phyloP scores from a whole-genome alignment of 2,797 vertebrate genomes.

The Anabacerthia variegaticeps region DNA sequence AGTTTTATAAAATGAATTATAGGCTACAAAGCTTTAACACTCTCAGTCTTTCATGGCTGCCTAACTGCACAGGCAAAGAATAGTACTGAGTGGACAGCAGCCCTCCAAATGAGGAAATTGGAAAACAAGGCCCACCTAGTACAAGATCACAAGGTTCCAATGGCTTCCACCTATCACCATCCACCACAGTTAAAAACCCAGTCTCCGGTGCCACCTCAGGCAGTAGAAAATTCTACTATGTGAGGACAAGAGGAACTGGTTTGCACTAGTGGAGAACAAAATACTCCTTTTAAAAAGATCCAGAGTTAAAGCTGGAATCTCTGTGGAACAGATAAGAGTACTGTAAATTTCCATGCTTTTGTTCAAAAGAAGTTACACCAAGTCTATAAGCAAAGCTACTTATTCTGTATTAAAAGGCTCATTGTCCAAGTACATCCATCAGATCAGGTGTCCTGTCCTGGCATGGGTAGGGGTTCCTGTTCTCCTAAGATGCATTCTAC shows the following conservation, averaged over 20 bases:
- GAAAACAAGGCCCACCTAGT: not conserved
- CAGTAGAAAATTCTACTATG: not conserved
- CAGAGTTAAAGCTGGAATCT: not conserved
- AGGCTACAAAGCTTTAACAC: not conserved
- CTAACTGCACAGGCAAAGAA: not conserved
- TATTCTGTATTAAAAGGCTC: not conserved
- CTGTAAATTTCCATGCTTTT: not conserved
- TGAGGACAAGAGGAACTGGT: not conserved
- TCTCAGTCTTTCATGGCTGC: not conserved
- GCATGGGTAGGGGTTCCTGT: not conserved
- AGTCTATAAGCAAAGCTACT: not conserved
- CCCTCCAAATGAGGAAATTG: fast-evolving
- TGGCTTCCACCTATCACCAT: not conserved
- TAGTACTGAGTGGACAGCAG: not conserved
- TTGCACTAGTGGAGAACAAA: not conserved
- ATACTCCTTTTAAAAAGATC: not conserved
- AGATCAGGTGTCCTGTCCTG: not conserved
- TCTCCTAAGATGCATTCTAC: not conserved
- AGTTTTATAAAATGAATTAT: not conserved
- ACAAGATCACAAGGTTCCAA: not conserved
- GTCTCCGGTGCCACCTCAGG: not conserved
- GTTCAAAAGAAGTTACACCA: not conserved
- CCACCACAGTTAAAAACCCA: not conserved
- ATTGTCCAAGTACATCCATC: not conserved
- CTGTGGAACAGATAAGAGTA: not conserved